A percentile compares a stretch with the other conserved stretches of the same genome.
Evolutionary conservation across 2,113 vertebrate genomes (phyloP).

Genomic region (Nesogale talazaci): DNA sequence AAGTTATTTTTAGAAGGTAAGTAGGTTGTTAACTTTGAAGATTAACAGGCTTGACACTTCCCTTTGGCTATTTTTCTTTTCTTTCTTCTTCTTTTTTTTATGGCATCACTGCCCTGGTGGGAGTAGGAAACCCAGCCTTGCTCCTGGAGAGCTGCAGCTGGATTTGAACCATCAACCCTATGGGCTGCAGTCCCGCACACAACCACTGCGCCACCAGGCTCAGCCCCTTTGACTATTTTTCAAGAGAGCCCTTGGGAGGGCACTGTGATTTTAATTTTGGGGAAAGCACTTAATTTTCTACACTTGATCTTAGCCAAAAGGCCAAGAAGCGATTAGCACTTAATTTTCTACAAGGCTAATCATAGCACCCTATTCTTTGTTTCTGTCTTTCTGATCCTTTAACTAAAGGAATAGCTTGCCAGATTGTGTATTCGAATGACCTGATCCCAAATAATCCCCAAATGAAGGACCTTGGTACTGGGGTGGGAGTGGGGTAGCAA

Average conservation of each 20-base stretch:
- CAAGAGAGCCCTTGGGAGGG: neutral
- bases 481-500: too few species aligned
- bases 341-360: conserved; percentile 6
- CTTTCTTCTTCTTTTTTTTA: too few species aligned
- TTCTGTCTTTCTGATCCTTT: neutral
- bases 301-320: too few species aligned
- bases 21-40: neutral
- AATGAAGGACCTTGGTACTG: neutral
- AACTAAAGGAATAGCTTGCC: conserved; percentile 24
- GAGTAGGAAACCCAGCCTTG: too few species aligned
- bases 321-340: too few species aligned
- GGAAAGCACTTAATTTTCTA: conserved; percentile 32
- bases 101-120: too few species aligned
- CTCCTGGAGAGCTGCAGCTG: too few species aligned
- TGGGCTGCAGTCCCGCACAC: too few species aligned
- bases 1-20: conserved; percentile 52
- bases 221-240: conserved; percentile 40
- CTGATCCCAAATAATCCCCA: neutral
- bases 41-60: neutral
- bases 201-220: too few species aligned
- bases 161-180: too few species aligned
- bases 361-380: neutral
- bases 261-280: conserved; percentile 26
- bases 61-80: conserved; percentile 50
- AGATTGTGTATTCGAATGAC: conserved; percentile 6